Conservation (phyloP, 2,797 vertebrate species). For the Lithobates pipiens region DNA sequence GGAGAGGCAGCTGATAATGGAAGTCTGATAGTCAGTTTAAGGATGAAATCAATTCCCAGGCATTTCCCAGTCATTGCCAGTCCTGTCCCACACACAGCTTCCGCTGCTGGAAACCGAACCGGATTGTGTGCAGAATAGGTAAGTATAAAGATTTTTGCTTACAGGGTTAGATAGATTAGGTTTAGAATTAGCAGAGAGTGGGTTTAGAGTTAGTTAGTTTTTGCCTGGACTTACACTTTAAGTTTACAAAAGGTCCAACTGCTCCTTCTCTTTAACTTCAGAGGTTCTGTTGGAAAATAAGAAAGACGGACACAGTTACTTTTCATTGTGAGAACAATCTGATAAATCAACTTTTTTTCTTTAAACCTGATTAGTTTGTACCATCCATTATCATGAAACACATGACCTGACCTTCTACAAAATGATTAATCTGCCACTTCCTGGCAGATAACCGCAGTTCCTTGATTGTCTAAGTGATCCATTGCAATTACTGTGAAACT, state of each 20-base stretch:
- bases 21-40: too few species aligned
- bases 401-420: conserved; percentile 10
- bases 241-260: background rate
- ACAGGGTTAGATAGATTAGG: too few species aligned
- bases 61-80: too few species aligned
- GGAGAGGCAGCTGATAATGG: too few species aligned
- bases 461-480: conserved; percentile 24
- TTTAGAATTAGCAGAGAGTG: too few species aligned
- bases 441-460: conserved; percentile 6
- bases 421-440: conserved; percentile 20
- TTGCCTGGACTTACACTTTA: background rate
- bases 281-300: background rate
- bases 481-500: conserved; percentile 23
- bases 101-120: too few species aligned
- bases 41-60: too few species aligned
- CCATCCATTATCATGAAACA: conserved; percentile 17
- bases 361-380: conserved; percentile 23
- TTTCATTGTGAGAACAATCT: conserved; percentile 3
- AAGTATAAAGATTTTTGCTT: too few species aligned
- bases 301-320: background rate
- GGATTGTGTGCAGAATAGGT: too few species aligned
- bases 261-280: background rate
- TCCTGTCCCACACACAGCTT: too few species aligned
- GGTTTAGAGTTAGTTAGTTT: too few species aligned
- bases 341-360: background rate